A percentile compares a stretch with the other conserved stretches of the same genome.
phyloP scores from a whole-genome alignment of 2,888 invertebrate species.

The Tipula helvola region DNA sequence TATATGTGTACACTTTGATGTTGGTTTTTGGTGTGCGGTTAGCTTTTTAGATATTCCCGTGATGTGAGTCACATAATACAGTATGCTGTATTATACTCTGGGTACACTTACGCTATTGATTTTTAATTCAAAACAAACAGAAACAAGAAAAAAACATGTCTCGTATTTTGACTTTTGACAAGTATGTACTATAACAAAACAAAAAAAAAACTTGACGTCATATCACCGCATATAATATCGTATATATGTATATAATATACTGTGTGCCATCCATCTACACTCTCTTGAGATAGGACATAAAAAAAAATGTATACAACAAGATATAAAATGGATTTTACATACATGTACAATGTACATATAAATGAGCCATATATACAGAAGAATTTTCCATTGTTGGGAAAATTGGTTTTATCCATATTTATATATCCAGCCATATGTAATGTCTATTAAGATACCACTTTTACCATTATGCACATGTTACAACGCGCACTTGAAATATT shows the following conservation, averaged over 20 bases:
- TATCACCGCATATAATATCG: background rate
- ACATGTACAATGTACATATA: background rate
- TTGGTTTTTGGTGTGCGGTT: background rate
- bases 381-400: background rate
- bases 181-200: background rate
- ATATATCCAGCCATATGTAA: background rate
- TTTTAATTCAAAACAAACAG: background rate
- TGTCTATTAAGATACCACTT: conserved; percentile 4
- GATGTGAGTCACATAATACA: background rate
- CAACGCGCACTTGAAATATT: background rate
- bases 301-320: background rate
- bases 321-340: background rate
- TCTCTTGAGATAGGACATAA: background rate
- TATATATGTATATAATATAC: background rate
- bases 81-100: background rate
- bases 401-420: conserved; percentile 4
- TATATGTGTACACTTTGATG: background rate
- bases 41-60: background rate
- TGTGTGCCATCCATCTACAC: background rate
- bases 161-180: background rate
- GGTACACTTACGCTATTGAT: background rate
- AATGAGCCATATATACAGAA: background rate
- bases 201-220: background rate
- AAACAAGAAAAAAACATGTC: background rate
- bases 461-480: background rate